Evolutionary conservation across 2,888 invertebrate species (phyloP).

Genomic region (Papilio elwesi): DNA sequence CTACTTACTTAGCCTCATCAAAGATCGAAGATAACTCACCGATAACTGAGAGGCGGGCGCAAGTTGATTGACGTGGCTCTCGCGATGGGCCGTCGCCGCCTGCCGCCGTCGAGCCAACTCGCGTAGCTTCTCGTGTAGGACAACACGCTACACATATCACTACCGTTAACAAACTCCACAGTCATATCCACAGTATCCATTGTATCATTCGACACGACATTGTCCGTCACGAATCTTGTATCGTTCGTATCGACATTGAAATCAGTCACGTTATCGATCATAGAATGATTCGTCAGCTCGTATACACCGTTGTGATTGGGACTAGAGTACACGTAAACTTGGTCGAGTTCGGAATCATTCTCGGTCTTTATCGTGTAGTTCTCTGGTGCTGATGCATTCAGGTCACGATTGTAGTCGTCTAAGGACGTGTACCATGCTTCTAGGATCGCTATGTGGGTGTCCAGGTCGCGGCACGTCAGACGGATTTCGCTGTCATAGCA

Average conservation of each 20-base stretch:
- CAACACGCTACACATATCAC: slow-evolving; percentile 65
- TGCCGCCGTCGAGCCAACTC: slow-evolving; percentile 76
- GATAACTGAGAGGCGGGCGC: slow-evolving; percentile 78
- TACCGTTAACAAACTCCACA: slow-evolving; percentile 65
- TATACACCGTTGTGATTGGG: slow-evolving; percentile 77
- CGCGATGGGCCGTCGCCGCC: slow-evolving; percentile 56
- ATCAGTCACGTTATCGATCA: slow-evolving; percentile 56
- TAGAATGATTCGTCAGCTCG: slow-evolving; percentile 64
- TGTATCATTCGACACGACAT: slow-evolving; percentile 53
- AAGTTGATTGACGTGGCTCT: slow-evolving; percentile 71
- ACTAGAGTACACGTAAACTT: slow-evolving; percentile 76
- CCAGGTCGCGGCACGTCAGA: slow-evolving; percentile 86
- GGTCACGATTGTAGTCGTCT: slow-evolving; percentile 64
- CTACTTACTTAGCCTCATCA: not conserved
- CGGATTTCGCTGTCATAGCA: slow-evolving; percentile 85
- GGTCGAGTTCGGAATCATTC: slow-evolving; percentile 74
- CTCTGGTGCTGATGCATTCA: slow-evolving; percentile 56
- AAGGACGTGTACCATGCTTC: slow-evolving; percentile 84
- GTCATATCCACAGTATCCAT: slow-evolving; percentile 59
- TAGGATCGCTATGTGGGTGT: slow-evolving; percentile 86
- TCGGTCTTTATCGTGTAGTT: slow-evolving; percentile 63
- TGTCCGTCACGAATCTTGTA: slow-evolving; percentile 54
- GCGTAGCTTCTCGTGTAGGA: slow-evolving; percentile 73
- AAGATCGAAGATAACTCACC: slow-evolving; percentile 65
- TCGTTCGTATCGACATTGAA: slow-evolving; percentile 49